Conservation (phyloP, 2,888 invertebrate genomes). For the Heterodera filipjevi region DNA sequence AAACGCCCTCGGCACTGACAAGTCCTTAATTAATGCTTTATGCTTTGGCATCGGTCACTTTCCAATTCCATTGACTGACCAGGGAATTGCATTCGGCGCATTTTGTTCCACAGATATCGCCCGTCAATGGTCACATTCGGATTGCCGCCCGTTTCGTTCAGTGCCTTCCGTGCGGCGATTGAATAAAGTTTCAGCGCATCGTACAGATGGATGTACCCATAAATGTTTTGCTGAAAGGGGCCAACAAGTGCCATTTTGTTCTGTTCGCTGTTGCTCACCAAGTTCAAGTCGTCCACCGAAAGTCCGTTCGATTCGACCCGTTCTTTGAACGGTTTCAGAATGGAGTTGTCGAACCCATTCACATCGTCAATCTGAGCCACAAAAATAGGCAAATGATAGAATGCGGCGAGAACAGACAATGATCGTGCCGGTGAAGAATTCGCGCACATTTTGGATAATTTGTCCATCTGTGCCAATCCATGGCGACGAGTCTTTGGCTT, state of each 20-base stretch:
- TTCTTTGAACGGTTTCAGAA: conserved; percentile 60
- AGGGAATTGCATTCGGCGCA: conserved; percentile 57
- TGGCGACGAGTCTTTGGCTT: conserved; percentile 58
- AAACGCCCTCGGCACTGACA: conserved; percentile 52
- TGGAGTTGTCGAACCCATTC: conserved; percentile 63
- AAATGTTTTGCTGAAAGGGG: conserved; percentile 50
- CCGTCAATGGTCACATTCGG: conserved; percentile 56
- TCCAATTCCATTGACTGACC: conserved; percentile 36
- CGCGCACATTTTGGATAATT: conserved; percentile 61
- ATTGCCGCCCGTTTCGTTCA: conserved; percentile 49
- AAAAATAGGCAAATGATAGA: conserved; percentile 1
- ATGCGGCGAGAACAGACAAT: conserved; percentile 46
- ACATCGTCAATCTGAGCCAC: conserved; percentile 58
- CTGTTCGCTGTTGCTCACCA: conserved; percentile 36
- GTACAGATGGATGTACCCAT: conserved; percentile 64
- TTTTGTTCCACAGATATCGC: conserved; percentile 59
- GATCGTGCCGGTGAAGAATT: conserved; percentile 59
- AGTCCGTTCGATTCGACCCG: conserved; percentile 56
- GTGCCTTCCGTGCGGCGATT: conserved; percentile 52
- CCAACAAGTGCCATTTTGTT: conserved; percentile 1
- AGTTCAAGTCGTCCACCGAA: conserved; percentile 55
- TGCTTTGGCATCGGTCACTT: not conserved
- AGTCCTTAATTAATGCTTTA: conserved; percentile 45
- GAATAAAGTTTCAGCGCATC: conserved; percentile 61
- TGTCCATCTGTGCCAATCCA: conserved; percentile 63